Percentiles rank a stretch among this genome's conserved stretches.
These are phyloP conservation scores for Xylota segnis DNA, from an alignment of 2,888 invertebrate genomes.

Conservation along the genomic window DNA sequence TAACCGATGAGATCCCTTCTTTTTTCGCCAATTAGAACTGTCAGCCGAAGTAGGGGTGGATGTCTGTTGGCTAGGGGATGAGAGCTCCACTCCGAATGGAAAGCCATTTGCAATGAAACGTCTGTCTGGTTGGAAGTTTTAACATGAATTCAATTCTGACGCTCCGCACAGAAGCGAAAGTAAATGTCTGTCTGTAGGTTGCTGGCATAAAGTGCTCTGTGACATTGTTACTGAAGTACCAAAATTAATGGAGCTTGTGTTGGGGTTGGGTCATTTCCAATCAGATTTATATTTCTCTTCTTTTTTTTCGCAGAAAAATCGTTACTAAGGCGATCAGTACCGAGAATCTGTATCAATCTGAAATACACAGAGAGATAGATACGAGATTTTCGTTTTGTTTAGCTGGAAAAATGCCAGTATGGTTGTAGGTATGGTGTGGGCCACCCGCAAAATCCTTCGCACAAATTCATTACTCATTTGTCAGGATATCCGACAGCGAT, in stretches of 20 bases:
- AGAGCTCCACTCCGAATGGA: not conserved
- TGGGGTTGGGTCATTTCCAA: conserved; percentile 30
- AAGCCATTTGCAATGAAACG: conserved; percentile 30
- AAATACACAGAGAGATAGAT: too few relatives aligned
- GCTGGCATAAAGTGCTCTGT: conserved; percentile 19
- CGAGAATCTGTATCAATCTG: not conserved
- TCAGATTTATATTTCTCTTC: conserved; percentile 47
- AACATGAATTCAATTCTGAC: conserved; percentile 10
- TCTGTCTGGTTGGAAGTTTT: conserved; percentile 51
- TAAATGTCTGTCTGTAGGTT: conserved; percentile 49
- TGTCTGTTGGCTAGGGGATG: not conserved
- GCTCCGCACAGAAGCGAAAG: conserved; percentile 11
- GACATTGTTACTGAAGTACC: conserved; percentile 25
- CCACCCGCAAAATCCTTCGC: not conserved
- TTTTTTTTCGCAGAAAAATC: not conserved
- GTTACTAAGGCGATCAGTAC: conserved; percentile 3
- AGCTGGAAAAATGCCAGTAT: not conserved
- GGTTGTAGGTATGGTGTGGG: not conserved
- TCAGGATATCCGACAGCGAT: conserved; percentile 62
- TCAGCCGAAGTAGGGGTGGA: conserved; percentile 36
- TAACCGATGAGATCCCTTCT: conserved; percentile 2
- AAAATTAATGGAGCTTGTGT: conserved; percentile 45
- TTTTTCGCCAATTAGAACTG: conserved; percentile 13
- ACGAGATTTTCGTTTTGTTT: not conserved
- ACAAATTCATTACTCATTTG: conserved; percentile 61